Percentiles rank a stretch among this genome's conserved stretches.
phyloP scores from a whole-genome alignment of 2,797 vertebrate species.

The Agapornis canus region DNA sequence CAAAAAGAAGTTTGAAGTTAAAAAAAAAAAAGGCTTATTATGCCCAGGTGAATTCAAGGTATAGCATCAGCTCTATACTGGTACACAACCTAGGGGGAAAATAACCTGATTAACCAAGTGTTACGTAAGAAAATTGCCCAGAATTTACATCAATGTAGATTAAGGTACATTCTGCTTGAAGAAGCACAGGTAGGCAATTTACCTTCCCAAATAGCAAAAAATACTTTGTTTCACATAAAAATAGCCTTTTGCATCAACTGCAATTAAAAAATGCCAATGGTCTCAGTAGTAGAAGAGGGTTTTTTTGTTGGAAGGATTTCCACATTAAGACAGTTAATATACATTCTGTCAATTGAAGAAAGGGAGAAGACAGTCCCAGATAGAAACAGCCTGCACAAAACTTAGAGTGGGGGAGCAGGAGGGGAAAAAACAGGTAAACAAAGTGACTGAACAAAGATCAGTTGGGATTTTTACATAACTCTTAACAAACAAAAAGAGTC shows the following conservation, averaged over 20 bases:
- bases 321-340: neutral
- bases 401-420: neutral
- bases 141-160: neutral
- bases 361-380: neutral
- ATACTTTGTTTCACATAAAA: neutral
- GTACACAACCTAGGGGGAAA: neutral
- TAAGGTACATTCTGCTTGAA: neutral
- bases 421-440: neutral
- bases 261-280: neutral
- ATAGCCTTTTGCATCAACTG: neutral
- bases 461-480: rapidly evolving
- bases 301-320: neutral
- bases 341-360: neutral
- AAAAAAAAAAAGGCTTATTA: neutral
- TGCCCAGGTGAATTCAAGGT: neutral
- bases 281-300: neutral
- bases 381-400: neutral
- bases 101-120: neutral
- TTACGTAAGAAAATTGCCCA: neutral
- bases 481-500: neutral
- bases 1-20: neutral
- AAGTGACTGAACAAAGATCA: neutral
- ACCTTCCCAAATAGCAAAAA: neutral
- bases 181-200: neutral
- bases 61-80: neutral